These are phyloP conservation scores for Macrostomum lignano DNA, from an alignment of 1,140 invertebrate genomes.

Conservation along the genomic window DNA sequence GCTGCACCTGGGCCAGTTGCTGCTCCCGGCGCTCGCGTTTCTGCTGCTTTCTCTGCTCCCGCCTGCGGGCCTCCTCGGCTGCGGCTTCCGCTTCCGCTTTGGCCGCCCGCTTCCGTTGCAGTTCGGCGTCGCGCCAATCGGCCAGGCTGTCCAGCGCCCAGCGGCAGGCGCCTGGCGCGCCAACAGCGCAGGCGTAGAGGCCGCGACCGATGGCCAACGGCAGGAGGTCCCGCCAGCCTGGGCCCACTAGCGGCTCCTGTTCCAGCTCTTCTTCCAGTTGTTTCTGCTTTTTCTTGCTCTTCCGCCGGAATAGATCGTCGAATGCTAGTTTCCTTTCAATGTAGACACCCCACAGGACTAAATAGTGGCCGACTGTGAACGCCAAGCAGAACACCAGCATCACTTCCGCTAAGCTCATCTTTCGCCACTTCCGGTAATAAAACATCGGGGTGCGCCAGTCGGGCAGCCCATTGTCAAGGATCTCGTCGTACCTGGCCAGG, in stretches of 20 bases:
- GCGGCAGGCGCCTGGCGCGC: neutral
- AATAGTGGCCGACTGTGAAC: constrained; percentile 61
- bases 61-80: too few species aligned
- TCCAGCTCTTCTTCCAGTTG: neutral
- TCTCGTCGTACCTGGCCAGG: constrained; percentile 42
- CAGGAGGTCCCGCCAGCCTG: neutral
- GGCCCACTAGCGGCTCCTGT: constrained; percentile 2
- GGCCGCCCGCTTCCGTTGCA: constrained; percentile 2
- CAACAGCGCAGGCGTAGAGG: neutral
- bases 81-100: constrained; percentile 5
- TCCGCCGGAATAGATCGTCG: constrained; percentile 8
- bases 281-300: constrained; percentile 7
- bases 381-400: constrained; percentile 50
- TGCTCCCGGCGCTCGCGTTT: too few species aligned
- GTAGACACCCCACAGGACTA: constrained; percentile 67
- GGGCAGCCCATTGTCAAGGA: constrained; percentile 64
- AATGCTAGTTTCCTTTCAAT: constrained; percentile 34
- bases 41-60: too few species aligned
- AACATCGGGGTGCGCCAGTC: constrained; percentile 79
- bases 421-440: constrained; percentile 67
- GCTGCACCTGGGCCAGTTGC: too few species aligned
- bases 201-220: neutral
- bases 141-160: neutral
- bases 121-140: constrained; percentile 5
- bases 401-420: constrained; percentile 67